phyloP scores from a whole-genome alignment of 30 jellyfish, hydroid and myxozoan species.

The Cassiopea xamachana region DNA sequence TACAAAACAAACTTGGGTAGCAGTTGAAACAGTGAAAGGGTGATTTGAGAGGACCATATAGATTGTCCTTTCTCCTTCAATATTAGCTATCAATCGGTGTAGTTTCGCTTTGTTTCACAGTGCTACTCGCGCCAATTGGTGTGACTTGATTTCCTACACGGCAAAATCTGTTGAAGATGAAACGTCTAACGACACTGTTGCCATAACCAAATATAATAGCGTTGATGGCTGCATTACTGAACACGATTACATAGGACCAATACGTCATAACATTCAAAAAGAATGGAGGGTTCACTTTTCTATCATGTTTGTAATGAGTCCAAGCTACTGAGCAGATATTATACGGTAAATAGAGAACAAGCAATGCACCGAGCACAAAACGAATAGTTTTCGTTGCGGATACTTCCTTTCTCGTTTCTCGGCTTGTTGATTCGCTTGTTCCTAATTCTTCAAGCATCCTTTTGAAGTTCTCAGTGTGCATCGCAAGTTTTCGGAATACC shows the following conservation, averaged over 20 bases:
- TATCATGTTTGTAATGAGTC: constrained; percentile 18
- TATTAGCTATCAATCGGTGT: background rate
- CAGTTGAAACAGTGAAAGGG: too few species aligned
- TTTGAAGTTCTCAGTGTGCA: constrained; percentile 5
- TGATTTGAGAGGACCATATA: background rate
- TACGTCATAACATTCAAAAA: background rate
- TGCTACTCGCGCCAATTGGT: background rate
- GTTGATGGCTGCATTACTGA: constrained; percentile 57
- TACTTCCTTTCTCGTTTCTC: constrained; percentile 41
- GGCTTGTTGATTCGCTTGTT: constrained; percentile 3
- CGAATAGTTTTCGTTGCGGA: constrained; percentile 64
- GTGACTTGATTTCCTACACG: background rate
- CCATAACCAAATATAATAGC: constrained; percentile 51
- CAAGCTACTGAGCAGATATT: constrained; percentile 9
- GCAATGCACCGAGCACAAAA: constrained; percentile 35
- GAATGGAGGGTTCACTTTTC: background rate
- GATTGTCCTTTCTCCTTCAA: background rate
- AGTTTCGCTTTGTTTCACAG: background rate
- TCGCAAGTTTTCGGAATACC: constrained; percentile 16
- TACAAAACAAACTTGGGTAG: too few species aligned
- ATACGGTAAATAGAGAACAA: constrained; percentile 47
- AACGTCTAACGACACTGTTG: constrained; percentile 25
- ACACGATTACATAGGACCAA: constrained; percentile 1
- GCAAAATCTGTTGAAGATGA: background rate
- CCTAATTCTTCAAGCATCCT: background rate